Evolutionary conservation across 2,797 vertebrate genomes (phyloP).

Genomic region (Pagetopsis macropterus): DNA sequence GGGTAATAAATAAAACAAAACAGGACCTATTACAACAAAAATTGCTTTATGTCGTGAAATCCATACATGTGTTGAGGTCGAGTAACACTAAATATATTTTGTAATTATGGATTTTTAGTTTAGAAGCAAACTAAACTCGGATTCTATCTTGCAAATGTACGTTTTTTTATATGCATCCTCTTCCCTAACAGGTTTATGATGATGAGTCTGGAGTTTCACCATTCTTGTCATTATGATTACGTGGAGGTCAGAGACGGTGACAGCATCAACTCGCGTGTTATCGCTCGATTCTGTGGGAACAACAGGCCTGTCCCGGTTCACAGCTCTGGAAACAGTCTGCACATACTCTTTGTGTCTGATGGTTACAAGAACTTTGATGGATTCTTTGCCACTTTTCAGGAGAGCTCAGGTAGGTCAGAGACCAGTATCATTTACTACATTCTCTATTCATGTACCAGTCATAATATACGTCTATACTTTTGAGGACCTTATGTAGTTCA

Average conservation of each 20-base stretch:
- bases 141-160: too few species aligned
- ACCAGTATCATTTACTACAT: neutral
- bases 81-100: neutral
- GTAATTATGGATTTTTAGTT: neutral
- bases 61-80: neutral
- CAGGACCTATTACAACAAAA: neutral
- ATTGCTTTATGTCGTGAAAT: neutral
- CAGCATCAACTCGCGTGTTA: constrained; percentile 87
- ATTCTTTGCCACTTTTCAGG: constrained; percentile 94
- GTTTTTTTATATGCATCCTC: too few species aligned
- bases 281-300: constrained; percentile 94
- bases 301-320: constrained; percentile 87
- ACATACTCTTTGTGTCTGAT: constrained; percentile 94
- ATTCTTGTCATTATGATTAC: constrained; percentile 94
- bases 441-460: neutral
- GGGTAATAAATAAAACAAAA: constrained; percentile 29
- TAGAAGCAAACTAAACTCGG: neutral
- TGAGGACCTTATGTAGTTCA: neutral
- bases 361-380: constrained; percentile 98
- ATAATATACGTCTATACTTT: neutral
- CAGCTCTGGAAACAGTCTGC: constrained; percentile 90
- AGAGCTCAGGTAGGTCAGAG: constrained; percentile 88
- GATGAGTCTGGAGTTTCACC: constrained; percentile 91
- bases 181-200: constrained; percentile 90
- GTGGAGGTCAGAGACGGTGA: constrained; percentile 95